A percentile compares a stretch with the other conserved stretches of the same genome.
These are phyloP conservation scores for Gonatopus flavifemur DNA, from an alignment of 1,140 invertebrate genomes.

Conservation along the genomic window DNA sequence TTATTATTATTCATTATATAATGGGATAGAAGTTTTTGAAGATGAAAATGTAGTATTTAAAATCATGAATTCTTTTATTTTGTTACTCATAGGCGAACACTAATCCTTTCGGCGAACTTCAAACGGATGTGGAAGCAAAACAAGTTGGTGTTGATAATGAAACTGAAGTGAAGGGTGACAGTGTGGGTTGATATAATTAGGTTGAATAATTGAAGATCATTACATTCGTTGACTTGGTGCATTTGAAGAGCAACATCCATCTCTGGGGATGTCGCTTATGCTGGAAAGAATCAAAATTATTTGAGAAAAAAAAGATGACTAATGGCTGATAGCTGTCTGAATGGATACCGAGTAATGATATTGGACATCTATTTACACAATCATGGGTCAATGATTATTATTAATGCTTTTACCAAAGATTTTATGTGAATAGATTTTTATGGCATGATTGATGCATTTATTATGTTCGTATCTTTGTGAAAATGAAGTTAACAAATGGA, in stretches of 20 bases:
- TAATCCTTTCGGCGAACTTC: slow-evolving; percentile 31
- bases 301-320: slow-evolving; percentile 39
- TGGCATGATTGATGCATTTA: too few species aligned
- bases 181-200: slow-evolving; percentile 42
- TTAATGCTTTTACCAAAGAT: slow-evolving; percentile 46
- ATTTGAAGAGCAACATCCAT: slow-evolving; percentile 40
- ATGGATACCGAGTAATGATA: slow-evolving; percentile 23
- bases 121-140: slow-evolving; percentile 22
- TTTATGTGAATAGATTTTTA: slow-evolving; percentile 44
- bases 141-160: slow-evolving; percentile 30
- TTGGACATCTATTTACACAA: slow-evolving; percentile 38
- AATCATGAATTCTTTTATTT: slow-evolving; percentile 3
- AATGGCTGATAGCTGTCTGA: slow-evolving; percentile 41
- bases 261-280: slow-evolving; percentile 30
- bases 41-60: background rate
- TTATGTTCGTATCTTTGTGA: too few species aligned
- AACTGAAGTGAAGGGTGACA: slow-evolving; percentile 48
- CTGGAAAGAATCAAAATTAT: slow-evolving; percentile 44
- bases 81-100: slow-evolving; percentile 36
- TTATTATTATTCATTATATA: slow-evolving; percentile 9
- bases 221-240: slow-evolving; percentile 40
- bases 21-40: slow-evolving; percentile 12
- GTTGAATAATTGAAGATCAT: slow-evolving; percentile 1
- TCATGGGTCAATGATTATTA: slow-evolving; percentile 36
- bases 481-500: slow-evolving; percentile 11